phyloP scores from a whole-genome alignment of 2,888 invertebrate species.

The Coremacera marginata region DNA sequence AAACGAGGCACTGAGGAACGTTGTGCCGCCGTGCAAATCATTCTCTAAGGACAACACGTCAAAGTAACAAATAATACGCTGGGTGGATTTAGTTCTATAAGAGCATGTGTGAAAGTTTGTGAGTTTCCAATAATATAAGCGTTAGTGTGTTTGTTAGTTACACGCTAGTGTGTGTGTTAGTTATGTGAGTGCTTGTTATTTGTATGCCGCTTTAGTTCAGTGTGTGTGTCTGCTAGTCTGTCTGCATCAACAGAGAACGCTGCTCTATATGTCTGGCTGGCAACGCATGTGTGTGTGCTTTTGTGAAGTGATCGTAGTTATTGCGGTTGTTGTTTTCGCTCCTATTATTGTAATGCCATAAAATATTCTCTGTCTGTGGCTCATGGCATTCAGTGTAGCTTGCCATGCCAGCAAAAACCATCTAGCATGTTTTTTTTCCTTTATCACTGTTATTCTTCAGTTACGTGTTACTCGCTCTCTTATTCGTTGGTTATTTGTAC shows the following conservation, averaged over 20 bases:
- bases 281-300: not conserved
- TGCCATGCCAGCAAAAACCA: not conserved
- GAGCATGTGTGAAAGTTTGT: not conserved
- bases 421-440: not conserved
- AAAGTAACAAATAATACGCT: slow-evolving; percentile 2
- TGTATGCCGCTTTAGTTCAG: not conserved
- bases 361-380: slow-evolving; percentile 8
- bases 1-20: not conserved
- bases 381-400: not conserved
- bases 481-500: not conserved
- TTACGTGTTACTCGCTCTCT: not conserved
- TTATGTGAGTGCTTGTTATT: not conserved
- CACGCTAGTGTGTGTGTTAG: no score
- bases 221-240: slow-evolving; percentile 21
- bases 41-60: not conserved
- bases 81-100: not conserved
- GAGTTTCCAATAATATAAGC: not conserved
- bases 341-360: not conserved
- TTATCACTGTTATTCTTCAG: not conserved
- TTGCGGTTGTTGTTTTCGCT: not conserved
- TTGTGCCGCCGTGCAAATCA: not conserved
- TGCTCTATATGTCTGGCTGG: not conserved
- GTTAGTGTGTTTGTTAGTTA: no score
- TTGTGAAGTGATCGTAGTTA: not conserved
- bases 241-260: not conserved